A percentile compares a stretch with the other conserved stretches of the same genome.
Evolutionary conservation across 92 coral and sea anemone genomes (phyloP).

Genomic region (Palythoa grandis): DNA sequence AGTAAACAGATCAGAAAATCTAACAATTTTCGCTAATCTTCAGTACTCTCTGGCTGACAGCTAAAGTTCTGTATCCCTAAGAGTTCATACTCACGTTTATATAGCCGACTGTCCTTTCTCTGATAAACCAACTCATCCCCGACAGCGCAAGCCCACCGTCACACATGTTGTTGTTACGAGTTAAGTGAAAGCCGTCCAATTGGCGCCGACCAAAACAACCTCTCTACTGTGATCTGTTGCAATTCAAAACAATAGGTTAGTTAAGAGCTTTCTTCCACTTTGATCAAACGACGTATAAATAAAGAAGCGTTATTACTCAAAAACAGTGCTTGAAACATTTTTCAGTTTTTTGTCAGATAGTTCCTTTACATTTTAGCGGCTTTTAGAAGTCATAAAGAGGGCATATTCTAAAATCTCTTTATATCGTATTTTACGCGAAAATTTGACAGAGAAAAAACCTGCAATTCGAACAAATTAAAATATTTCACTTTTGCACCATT

Average conservation of each 20-base stretch:
- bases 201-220: not conserved
- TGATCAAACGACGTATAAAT: not conserved
- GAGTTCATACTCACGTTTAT: not conserved
- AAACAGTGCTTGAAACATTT: not conserved
- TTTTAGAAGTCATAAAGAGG: not conserved
- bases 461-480: not conserved
- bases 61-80: not conserved
- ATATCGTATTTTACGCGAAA: not conserved
- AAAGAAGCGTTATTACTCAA: not conserved
- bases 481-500: not conserved
- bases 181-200: conserved; percentile 20
- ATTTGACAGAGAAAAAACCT: not conserved
- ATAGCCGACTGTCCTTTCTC: conserved; percentile 71
- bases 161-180: conserved; percentile 12
- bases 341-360: not conserved
- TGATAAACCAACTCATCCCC: conserved; percentile 29
- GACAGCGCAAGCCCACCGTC: not conserved
- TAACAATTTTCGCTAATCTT: not conserved
- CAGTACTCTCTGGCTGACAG: not conserved
- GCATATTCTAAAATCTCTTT: not conserved
- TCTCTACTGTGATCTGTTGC: conserved; percentile 31
- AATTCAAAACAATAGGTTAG: conserved; percentile 33
- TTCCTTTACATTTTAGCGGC: not conserved
- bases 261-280: conserved; percentile 24
- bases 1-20: not conserved